phyloP scores from a whole-genome alignment of 1,140 invertebrate species.

The Apis dorsata region DNA sequence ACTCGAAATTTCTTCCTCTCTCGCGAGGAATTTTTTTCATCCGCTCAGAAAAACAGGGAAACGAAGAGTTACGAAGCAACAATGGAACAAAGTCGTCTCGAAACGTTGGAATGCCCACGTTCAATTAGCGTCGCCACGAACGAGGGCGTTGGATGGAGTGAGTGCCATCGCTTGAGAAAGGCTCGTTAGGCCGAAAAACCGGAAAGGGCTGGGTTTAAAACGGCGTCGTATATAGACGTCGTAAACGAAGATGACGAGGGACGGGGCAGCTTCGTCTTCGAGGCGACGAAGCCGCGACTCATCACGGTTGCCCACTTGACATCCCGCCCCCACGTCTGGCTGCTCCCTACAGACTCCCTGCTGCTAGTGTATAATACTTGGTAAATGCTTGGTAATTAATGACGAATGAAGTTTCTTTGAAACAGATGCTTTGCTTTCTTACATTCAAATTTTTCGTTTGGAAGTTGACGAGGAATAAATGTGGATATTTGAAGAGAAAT shows the following conservation, averaged over 20 bases:
- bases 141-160: neutral
- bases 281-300: conserved; percentile 23
- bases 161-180: neutral
- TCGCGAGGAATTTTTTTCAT: too few relatives aligned
- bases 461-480: too few relatives aligned
- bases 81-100: neutral
- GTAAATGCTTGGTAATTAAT: conserved; percentile 5
- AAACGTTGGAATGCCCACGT: conserved; percentile 21
- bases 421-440: too few relatives aligned
- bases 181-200: conserved; percentile 30
- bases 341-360: conserved; percentile 20
- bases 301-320: conserved; percentile 67
- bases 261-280: neutral
- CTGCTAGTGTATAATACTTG: conserved; percentile 7
- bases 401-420: too few relatives aligned
- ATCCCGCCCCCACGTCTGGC: conserved; percentile 62
- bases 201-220: conserved; percentile 21
- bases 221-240: neutral
- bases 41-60: neutral
- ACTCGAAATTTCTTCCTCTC: too few relatives aligned
- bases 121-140: conserved; percentile 39
- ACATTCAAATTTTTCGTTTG: too few relatives aligned
- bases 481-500: too few relatives aligned
- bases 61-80: neutral
- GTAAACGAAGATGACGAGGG: neutral